Evolutionary conservation across 1,140 invertebrate genomes (phyloP).

Genomic region (Dendroctonus ponderosae): DNA sequence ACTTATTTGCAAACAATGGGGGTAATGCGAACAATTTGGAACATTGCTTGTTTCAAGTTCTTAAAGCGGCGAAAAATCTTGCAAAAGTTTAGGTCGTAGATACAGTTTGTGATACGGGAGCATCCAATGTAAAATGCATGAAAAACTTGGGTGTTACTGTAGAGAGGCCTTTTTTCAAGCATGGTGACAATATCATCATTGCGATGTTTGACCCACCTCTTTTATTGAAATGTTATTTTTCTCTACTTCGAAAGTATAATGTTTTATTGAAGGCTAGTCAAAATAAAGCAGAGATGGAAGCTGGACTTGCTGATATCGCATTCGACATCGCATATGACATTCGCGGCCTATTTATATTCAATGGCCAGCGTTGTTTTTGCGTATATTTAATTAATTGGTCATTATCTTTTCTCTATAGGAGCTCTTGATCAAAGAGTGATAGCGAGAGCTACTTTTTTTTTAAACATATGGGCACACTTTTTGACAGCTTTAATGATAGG

Average conservation of each 20-base stretch:
- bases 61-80: too few species aligned
- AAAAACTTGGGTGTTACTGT: background rate
- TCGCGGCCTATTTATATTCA: background rate
- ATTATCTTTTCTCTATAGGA: background rate
- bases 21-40: too few species aligned
- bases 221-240: background rate
- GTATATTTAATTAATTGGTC: background rate
- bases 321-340: background rate
- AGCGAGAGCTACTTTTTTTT: background rate
- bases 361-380: background rate
- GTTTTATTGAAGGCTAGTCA: background rate
- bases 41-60: too few species aligned
- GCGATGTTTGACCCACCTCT: background rate
- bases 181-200: background rate
- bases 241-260: background rate
- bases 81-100: too few species aligned
- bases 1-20: too few species aligned
- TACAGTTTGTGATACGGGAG: too few species aligned
- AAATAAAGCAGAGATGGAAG: background rate
- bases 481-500: slow-evolving; percentile 1
- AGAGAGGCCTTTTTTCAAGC: background rate
- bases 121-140: too few species aligned
- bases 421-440: background rate
- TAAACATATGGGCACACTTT: background rate
- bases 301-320: background rate